Conservation (phyloP, 2,888 invertebrate genomes). For the Ophion ventricosus region DNA sequence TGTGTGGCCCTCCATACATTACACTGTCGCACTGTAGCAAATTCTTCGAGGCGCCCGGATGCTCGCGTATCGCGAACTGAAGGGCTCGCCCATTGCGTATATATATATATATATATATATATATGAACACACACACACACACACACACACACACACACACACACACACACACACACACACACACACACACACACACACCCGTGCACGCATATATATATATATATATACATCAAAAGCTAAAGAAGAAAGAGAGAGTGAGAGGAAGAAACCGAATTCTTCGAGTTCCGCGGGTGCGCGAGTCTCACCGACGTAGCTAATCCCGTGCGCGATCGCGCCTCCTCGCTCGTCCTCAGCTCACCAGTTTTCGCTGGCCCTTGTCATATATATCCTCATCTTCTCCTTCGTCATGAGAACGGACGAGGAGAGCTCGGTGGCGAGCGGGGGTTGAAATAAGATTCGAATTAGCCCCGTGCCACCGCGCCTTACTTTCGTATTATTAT, state of each 20-base stretch:
- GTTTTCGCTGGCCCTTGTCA: slow-evolving; percentile 19
- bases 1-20: slow-evolving; percentile 42
- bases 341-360: slow-evolving; percentile 23
- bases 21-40: slow-evolving; percentile 44
- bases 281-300: slow-evolving; percentile 65
- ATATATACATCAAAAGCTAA: slow-evolving; percentile 11
- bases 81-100: slow-evolving; percentile 11
- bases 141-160: too few relatives aligned
- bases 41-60: slow-evolving; percentile 60
- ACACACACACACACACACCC: too few relatives aligned
- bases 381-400: slow-evolving; percentile 24
- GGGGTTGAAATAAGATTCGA: slow-evolving; percentile 56
- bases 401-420: slow-evolving; percentile 7
- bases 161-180: too few relatives aligned
- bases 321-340: slow-evolving; percentile 46
- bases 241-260: slow-evolving; percentile 47
- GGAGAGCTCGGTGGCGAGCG: neutral
- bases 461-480: slow-evolving; percentile 64
- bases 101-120: slow-evolving; percentile 7
- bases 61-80: slow-evolving; percentile 35
- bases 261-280: slow-evolving; percentile 64
- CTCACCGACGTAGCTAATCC: slow-evolving; percentile 61
- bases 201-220: neutral
- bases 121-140: too few relatives aligned
- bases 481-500: slow-evolving; percentile 62